Evolutionary conservation across 1,140 invertebrate genomes (phyloP).

Genomic region (Papilio dardanus): DNA sequence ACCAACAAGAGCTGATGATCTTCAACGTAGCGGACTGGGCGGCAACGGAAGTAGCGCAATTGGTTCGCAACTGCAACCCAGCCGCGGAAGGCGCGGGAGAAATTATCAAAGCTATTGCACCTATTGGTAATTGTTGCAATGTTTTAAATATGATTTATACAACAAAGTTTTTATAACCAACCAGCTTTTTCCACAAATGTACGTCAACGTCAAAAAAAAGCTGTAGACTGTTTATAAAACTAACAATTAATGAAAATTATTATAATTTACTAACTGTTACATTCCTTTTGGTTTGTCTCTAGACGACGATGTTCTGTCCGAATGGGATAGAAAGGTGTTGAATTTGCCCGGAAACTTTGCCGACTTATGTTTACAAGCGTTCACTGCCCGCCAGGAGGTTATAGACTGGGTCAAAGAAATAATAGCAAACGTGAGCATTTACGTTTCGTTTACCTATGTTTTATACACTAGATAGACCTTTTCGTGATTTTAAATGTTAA

Average conservation of each 20-base stretch:
- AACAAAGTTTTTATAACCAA: background rate
- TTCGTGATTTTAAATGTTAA: background rate
- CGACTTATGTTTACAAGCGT: constrained; percentile 70
- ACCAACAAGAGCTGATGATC: constrained; percentile 58
- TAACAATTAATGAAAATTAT: background rate
- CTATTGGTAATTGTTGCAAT: constrained; percentile 52
- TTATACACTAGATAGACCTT: background rate
- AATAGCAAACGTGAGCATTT: constrained; percentile 53
- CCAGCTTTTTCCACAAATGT: no score
- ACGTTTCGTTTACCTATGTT: constrained; percentile 1
- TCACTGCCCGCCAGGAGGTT: constrained; percentile 68
- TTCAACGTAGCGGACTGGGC: constrained; percentile 75
- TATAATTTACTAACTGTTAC: background rate
- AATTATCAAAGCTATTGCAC: constrained; percentile 52
- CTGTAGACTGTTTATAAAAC: background rate
- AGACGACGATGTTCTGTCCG: constrained; percentile 62
- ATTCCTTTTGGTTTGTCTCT: background rate
- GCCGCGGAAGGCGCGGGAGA: constrained; percentile 54
- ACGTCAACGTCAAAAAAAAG: no score
- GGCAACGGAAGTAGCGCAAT: constrained; percentile 60
- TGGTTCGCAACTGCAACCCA: constrained; percentile 58
- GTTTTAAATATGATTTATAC: no score
- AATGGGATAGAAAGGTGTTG: constrained; percentile 57
- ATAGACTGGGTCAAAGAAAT: constrained; percentile 73
- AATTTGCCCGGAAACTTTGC: constrained; percentile 65